Base-by-base conservation (phyloP, 2,113 vertebrate genomes). In the Macroglossus sobrinus region DNA sequence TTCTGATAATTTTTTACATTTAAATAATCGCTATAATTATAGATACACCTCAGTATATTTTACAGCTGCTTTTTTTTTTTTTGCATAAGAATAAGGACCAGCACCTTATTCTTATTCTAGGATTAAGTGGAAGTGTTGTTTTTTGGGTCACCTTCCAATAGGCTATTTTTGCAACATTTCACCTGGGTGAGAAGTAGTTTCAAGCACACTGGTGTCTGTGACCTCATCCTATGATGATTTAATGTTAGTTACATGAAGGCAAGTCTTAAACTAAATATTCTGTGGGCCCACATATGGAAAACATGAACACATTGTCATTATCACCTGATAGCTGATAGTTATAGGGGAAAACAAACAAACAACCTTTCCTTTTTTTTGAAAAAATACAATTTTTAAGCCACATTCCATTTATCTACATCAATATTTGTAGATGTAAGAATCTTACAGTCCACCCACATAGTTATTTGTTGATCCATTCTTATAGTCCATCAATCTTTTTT, bases 401-500 rank as follows among this genome's bases (percentile, higher is more conserved):
- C 59, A 71, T 93, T 59, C 89, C 72, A 89, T 85, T 89, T 93
- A 82, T 93, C 76, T 86, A 30, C 59, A 84, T 93, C 97, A 96
- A 89, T 93, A 91, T 95, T 94, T 97, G 80, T 57, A 86, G 95
- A 96, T 84, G 84, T 87, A 81, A 94, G 53, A 38, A 94, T 84
- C 72, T 75, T 45, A 66, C 3, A 40, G 88, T 26, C 97, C 93
- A 95, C 97, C 93, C 96, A 96, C 72, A 22, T 84, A 57, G 50
- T 98, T 97, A 96, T 97, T 96, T 97, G 90, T 97, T 96, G 94
- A 97, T 86, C 78, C 69, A 84, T 89, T 95, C 74, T 81, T 85
- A 63, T 75, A n/a, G 91, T 61, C 91, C 85, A 94, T 97, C 97
- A 97, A 96, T 97, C 97, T 97, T 97, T 96, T 97, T 97, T 96